A percentile compares a stretch with the other conserved stretches of the same genome.
Conservation (phyloP, 1,140 invertebrate species). For the Leptopilina clavipes region DNA sequence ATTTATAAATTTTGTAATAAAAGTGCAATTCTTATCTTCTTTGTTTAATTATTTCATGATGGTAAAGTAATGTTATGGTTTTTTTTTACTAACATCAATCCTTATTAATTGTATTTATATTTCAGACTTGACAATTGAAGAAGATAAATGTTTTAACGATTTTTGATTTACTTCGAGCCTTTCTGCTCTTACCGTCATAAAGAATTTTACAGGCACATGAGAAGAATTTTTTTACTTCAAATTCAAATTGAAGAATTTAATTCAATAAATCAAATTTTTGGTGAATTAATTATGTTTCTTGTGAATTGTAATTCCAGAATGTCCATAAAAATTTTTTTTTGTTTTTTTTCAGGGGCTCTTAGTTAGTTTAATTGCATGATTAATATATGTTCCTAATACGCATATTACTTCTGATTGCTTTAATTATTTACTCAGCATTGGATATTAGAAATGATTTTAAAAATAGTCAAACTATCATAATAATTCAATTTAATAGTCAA, state of each 20-base stretch:
- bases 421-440: not conserved
- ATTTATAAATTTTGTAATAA: conserved; percentile 29
- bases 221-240: conserved; percentile 50
- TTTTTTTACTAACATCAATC: too few species aligned
- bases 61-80: too few species aligned
- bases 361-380: not conserved
- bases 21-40: not conserved
- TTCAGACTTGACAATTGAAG: not conserved
- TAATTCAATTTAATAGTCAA: not conserved
- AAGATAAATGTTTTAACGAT: too few species aligned
- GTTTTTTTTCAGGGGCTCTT: not conserved
- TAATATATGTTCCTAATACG: conserved; percentile 8
- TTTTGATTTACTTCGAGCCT: too few species aligned
- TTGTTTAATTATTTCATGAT: not conserved
- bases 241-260: not conserved
- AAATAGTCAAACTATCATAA: not conserved
- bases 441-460: conserved; percentile 22
- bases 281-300: too few species aligned
- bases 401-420: conserved; percentile 20
- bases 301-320: not conserved
- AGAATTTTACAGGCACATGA: conserved; percentile 68
- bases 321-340: not conserved
- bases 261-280: not conserved
- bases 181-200: too few species aligned
- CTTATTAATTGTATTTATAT: not conserved